phyloP scores from a whole-genome alignment of 2,888 invertebrate species.

The Hydroisotoma schaefferi region DNA sequence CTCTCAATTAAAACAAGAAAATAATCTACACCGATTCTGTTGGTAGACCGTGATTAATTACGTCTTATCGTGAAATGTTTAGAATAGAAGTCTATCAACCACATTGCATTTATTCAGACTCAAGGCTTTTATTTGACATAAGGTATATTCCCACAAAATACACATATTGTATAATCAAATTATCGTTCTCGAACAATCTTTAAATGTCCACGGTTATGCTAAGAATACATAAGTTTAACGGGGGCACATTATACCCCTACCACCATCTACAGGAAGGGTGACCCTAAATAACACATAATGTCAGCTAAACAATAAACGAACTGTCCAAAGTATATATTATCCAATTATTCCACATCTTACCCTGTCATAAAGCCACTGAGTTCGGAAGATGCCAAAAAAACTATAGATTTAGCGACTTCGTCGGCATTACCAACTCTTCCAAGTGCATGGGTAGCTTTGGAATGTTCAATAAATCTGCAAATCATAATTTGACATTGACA shows the following conservation, averaged over 20 bases:
- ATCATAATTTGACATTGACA: background rate
- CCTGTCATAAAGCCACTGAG: conserved; percentile 54
- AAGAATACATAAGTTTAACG: no score
- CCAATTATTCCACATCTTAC: conserved; percentile 1
- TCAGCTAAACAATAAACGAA: conserved; percentile 2
- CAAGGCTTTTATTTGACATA: no score
- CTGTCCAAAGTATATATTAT: background rate
- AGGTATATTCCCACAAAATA: no score
- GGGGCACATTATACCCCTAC: conserved; percentile 64
- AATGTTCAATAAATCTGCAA: conserved; percentile 62
- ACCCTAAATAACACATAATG: conserved; percentile 46
- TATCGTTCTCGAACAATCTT: no score
- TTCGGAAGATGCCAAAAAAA: conserved; percentile 83
- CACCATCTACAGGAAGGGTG: conserved; percentile 88
- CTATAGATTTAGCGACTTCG: conserved; percentile 86
- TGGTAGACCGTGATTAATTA: no score
- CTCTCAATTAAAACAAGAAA: no score
- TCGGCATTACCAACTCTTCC: conserved; percentile 77
- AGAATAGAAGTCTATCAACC: no score
- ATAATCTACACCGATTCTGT: no score
- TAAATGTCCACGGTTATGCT: no score
- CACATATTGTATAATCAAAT: no score
- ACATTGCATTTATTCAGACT: no score
- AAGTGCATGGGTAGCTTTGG: conserved; percentile 84
- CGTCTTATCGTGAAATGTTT: no score